Base-by-base conservation (phyloP, 2,888 invertebrate genomes). In the Thera britannica region DNA sequence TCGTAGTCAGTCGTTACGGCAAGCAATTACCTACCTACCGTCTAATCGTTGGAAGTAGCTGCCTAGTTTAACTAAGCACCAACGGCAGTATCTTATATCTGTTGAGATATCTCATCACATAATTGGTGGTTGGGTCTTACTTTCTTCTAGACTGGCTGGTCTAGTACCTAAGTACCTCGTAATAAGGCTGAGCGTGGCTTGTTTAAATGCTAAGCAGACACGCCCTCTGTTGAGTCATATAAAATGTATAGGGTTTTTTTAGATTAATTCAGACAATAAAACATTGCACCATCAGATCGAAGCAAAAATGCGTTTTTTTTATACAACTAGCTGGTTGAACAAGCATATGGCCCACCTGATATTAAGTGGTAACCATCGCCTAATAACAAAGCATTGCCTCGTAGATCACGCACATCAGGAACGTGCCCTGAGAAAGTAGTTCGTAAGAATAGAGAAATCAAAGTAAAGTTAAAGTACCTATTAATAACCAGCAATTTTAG, bases 181-280 rank as follows among this genome's bases (percentile, higher is more conserved):
- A 44, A 12, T 41, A 52, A 48, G n/a, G 44, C 36, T 11, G 34
- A 44, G 56, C 52, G 41, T 48, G 36, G 65, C 56, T 52, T 67
- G 57, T 64, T 59, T 38, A 56, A 64, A 60, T 61, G 61, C 41
- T n/a, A 58, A 46, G 38, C n/a, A 48, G 63, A 11, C 59, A 63
- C 70, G 63, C 66, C 66, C 70, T 69, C 48, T n/a, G 60, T 49
- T 65, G 63, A 70, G 63, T 70, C 66, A 70, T 63, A 23, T 54
- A 7, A 57, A 61, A 58, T 58, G 49, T n/a, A 38, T 3, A 48
- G 41, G 44, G 23, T 57, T n/a, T 56, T 44, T 46, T 46, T 46
- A 46, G 9, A 2, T 46, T 9, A 7, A 41, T 5, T 46, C 9
- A 46, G 44, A 9, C 9, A 46, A 46, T 46, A 1, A 38, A 6